These are phyloP conservation scores for Brachionus rubens DNA, from an alignment of 1,140 invertebrate genomes.

Conservation along the genomic window DNA sequence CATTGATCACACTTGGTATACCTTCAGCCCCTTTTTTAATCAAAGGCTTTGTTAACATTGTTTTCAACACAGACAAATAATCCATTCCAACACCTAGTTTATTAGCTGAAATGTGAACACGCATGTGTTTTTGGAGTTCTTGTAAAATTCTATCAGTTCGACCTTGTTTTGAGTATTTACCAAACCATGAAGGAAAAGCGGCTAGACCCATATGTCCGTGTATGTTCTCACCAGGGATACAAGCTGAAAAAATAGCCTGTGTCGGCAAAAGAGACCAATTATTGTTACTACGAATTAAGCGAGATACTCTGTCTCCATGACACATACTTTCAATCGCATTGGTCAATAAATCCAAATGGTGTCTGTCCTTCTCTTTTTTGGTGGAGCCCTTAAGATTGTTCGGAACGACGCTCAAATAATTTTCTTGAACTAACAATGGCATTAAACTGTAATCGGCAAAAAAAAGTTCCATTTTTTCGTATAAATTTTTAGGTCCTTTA, in stretches of 20 bases:
- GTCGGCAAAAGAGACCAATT: constrained; percentile 83
- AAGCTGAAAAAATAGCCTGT: constrained; percentile 81
- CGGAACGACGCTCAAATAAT: constrained; percentile 77
- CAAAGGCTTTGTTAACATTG: constrained; percentile 73
- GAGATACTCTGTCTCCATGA: constrained; percentile 79
- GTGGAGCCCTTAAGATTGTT: constrained; percentile 50
- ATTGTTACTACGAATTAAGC: constrained; percentile 70
- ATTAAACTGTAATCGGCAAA: constrained; percentile 93
- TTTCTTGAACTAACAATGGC: constrained; percentile 94
- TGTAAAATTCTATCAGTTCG: constrained; percentile 72
- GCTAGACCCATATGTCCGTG: constrained; percentile 76
- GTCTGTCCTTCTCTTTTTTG: constrained; percentile 47
- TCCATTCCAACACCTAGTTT: constrained; percentile 64
- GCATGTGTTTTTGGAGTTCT: constrained; percentile 60
- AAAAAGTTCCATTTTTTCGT: constrained; percentile 69
- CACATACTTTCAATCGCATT: constrained; percentile 77
- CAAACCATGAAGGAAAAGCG: constrained; percentile 89
- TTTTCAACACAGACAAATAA: constrained; percentile 72
- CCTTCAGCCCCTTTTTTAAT: constrained; percentile 67
- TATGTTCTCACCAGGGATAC: constrained; percentile 81
- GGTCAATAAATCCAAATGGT: constrained; percentile 70
- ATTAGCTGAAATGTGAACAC: constrained; percentile 53
- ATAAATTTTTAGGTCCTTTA: constrained; percentile 64
- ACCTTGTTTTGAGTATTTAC: constrained; percentile 76
- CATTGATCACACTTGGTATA: constrained; percentile 69